Evolutionary conservation across 2,113 vertebrate genomes (phyloP).

Genomic region (Triplophysa tibetana): DNA sequence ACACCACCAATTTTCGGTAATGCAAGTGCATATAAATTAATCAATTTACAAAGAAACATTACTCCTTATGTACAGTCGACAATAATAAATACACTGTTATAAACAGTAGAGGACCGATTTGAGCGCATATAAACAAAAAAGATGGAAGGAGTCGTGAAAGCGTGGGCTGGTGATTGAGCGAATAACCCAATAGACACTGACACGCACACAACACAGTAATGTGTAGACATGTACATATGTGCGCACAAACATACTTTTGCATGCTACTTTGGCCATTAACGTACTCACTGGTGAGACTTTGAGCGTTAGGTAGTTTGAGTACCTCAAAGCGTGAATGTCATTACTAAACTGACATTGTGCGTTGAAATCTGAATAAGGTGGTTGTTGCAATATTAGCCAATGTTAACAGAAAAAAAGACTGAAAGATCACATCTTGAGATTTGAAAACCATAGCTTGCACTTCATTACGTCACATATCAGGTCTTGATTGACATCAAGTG

Average conservation of each 20-base stretch:
- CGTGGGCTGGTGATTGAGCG: slow-evolving; percentile 63
- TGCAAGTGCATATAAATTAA: slow-evolving; percentile 99
- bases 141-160: slow-evolving; percentile 73
- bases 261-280: slow-evolving; percentile 50
- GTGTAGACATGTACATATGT: slow-evolving; percentile 39
- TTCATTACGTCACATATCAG: slow-evolving; percentile 17
- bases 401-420: background rate
- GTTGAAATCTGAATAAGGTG: background rate
- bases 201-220: slow-evolving; percentile 51
- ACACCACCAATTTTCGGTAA: slow-evolving; percentile 90
- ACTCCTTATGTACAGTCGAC: slow-evolving; percentile 93
- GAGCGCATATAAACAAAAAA: slow-evolving; percentile 85
- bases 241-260: slow-evolving; percentile 38
- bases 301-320: slow-evolving; percentile 28
- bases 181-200: slow-evolving; percentile 26
- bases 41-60: slow-evolving; percentile 95
- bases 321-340: slow-evolving; percentile 16
- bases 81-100: slow-evolving; percentile 99
- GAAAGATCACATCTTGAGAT: background rate
- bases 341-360: background rate
- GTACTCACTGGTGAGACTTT: slow-evolving; percentile 24
- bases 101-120: slow-evolving; percentile 94
- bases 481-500: slow-evolving; percentile 50
- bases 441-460: background rate
- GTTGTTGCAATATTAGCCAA: background rate